phyloP scores from a whole-genome alignment of 37 sponge, comb jelly and placozoan species.

The Beroe ovata region DNA sequence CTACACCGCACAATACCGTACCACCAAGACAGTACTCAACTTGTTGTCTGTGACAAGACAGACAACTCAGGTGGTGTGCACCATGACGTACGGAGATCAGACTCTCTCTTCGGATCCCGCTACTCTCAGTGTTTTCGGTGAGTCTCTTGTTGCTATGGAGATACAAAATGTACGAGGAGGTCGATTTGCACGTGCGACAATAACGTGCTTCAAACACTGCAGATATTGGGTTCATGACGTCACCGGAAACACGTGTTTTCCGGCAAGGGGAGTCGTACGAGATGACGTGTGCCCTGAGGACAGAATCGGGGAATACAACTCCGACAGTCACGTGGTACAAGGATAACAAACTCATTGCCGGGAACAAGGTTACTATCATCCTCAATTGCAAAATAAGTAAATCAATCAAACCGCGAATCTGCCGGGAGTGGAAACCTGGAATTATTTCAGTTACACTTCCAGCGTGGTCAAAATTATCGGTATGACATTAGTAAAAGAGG shows the following conservation, averaged over 20 bases:
- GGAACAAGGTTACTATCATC: not conserved
- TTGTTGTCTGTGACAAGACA: not conserved
- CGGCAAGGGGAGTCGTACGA: not conserved
- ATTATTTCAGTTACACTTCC: too few species aligned
- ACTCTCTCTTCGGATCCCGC: not conserved
- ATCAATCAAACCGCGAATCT: too few species aligned
- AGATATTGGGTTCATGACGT: constrained; percentile 1
- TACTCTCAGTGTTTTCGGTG: not conserved
- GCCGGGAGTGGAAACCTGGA: too few species aligned
- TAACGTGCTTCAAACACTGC: too few species aligned
- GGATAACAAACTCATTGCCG: not conserved
- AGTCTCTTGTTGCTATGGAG: too few species aligned
- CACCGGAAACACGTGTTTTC: not conserved
- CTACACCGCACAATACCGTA: not conserved
- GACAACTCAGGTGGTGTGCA: not conserved
- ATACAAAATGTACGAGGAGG: too few species aligned
- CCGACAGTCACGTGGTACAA: constrained; percentile 13
- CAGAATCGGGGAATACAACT: not conserved
- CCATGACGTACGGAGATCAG: not conserved
- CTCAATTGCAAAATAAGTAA: too few species aligned
- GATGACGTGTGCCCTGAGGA: constrained; percentile 17
- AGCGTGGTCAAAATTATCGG: too few species aligned
- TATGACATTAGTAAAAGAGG: too few species aligned
- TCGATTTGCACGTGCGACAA: too few species aligned
- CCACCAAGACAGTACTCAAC: not conserved